Evolutionary conservation across 2,797 vertebrate genomes (phyloP), one percentile per base, ranked within the genome.

Genomic region (Argya squamiceps): DNA sequence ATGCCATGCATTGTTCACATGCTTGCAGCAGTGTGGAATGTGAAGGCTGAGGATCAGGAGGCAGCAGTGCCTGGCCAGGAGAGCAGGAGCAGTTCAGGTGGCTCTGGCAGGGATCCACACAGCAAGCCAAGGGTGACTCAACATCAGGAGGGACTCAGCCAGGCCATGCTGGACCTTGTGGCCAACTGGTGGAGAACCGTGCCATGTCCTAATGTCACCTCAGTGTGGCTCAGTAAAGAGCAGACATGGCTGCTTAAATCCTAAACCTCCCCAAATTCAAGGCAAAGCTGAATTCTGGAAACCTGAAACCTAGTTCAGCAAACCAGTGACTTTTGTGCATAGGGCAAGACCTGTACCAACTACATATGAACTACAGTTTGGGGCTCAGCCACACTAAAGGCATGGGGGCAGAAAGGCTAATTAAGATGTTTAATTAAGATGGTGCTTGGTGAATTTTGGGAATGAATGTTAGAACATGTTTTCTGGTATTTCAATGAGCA

Each of bases 1-100:
- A 96, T 97, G 46, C 95, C 75, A 5, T 39, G 86, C 92, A 89
- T 97, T 94, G 62, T 53, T 94, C 84, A 91, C 86, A 2, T 96
- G 88, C 78, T 87, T 93, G 77, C 55, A 70, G 93, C 77, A 36
- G 37, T 8, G 49, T 74, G 94, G 88, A 95, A 96, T 95, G 95
- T 3, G 32, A 91, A 73, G 74, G 56, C 86, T 87, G 88, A 93
- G 75, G 60, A 39, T 78, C 78, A 50, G 92, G 77, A 94, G 70
- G 90, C 69, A 82, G 83, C 65, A 88, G 69, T 34, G 88, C 74
- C 79, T 84, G 93, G 60, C 69, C 23, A 90, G 85, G 65, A 78
- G 44, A 44, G 77, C 7, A 5, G 3, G 2, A 70, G 46, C n/a
- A 29, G 37, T 41, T 86, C 88, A 91, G 95, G 93, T 95, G 85